Evolutionary conservation across 2,113 vertebrate species (phyloP).

Genomic region (Nematolebias whitei): DNA sequence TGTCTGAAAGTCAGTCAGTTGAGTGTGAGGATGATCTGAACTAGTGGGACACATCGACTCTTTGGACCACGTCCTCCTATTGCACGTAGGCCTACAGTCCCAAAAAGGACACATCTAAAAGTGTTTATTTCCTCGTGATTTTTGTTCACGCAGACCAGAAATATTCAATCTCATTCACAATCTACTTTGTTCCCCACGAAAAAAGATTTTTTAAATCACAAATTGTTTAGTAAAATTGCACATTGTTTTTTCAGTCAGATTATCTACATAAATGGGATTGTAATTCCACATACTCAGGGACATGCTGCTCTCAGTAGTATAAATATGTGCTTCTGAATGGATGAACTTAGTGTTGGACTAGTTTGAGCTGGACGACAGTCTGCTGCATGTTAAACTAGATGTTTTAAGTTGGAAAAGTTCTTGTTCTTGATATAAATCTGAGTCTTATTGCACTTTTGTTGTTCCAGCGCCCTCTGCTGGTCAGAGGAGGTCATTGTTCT

Average conservation of each 20-base stretch:
- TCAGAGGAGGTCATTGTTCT: slow-evolving; percentile 72
- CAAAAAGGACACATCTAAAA: too few species aligned
- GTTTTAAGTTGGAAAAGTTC: not conserved
- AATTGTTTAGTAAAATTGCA: too few species aligned
- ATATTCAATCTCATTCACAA: not conserved
- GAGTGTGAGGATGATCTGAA: too few species aligned
- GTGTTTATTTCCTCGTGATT: too few species aligned
- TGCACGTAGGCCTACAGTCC: too few species aligned
- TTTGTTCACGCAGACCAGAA: not conserved
- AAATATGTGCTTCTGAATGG: slow-evolving; percentile 27
- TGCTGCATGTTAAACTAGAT: not conserved
- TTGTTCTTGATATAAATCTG: not conserved
- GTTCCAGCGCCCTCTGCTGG: slow-evolving; percentile 45
- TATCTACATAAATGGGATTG: not conserved
- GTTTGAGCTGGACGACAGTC: not conserved
- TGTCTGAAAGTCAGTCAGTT: too few species aligned
- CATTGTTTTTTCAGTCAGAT: not conserved
- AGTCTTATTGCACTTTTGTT: slow-evolving; percentile 52
- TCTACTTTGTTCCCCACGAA: not conserved
- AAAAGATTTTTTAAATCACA: too few species aligned
- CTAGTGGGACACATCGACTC: too few species aligned
- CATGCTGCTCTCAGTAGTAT: slow-evolving; percentile 30
- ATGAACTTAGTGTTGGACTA: not conserved
- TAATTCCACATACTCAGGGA: slow-evolving; percentile 13
- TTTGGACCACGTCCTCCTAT: too few species aligned